Evolutionary conservation across 2,797 vertebrate genomes (phyloP), one percentile per base, ranked within the genome.

Genomic region (Morus bassanus): DNA sequence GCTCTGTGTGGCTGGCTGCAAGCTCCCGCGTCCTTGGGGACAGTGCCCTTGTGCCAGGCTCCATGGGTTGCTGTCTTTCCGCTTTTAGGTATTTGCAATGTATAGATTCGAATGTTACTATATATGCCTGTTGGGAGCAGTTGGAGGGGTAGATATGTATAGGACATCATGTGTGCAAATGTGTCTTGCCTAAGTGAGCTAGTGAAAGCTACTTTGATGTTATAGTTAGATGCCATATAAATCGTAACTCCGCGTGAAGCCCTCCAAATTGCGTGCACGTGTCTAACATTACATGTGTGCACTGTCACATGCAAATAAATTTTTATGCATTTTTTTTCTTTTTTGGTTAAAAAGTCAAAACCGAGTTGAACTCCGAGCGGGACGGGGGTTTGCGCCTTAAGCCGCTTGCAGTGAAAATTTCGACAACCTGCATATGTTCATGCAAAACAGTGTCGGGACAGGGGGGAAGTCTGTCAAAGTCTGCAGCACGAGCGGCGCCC

Each of bases 381-480:
- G 72, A 31, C 48, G 39, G 41, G 60, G 54, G 7, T n/a, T 72
- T 88, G 39, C n/a, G 50, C 68, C 64, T 57, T 41, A 56, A 67
- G 89, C 61, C 64, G 5, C 63, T 69, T 59, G n/a, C 23, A 6
- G 5, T 28, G 67, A 68, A 39, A 51, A 69, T 39, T 70, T 92
- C 37, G 60, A 2, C 85, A 30, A 16, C 56, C 9, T 4, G 0
- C n/a, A 11, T 50, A 5, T 4, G 50, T 28, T 89, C 81, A 85
- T 93, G 87, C 95, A 85, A 70, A 96, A 9, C 48, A 84, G 85
- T 22, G 43, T 75, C 5, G 37, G 87, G 89, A 74, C 78, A 21
- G 64, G 81, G 88, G 92, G 92, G 85, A 97, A 73, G 92, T 91
- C 87, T 89, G 68, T 80, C 56, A 63, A 33, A 85, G 77, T 77